Conservation (phyloP, 2,888 invertebrate genomes). For the Tribolium freemani region DNA sequence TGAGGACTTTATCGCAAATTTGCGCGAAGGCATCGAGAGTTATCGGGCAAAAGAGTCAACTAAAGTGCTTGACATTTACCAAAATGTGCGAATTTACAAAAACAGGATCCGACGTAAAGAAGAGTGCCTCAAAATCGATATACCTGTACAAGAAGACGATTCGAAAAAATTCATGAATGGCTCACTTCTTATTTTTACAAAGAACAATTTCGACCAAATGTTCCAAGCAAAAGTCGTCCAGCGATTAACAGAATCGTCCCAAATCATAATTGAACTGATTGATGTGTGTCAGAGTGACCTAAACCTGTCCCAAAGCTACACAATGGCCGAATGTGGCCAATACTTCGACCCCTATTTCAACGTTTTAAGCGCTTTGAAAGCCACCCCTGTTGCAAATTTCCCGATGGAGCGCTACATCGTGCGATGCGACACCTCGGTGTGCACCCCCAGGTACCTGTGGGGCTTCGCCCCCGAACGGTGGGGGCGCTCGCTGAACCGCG, state of each 20-base stretch:
- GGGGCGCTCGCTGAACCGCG: conserved; percentile 67
- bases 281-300: conserved; percentile 70
- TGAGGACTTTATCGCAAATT: conserved; percentile 84
- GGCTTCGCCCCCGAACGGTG: neutral
- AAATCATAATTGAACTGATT: conserved; percentile 68
- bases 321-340: conserved; percentile 83
- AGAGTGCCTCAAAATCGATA: conserved; percentile 53
- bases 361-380: conserved; percentile 78
- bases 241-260: conserved; percentile 70
- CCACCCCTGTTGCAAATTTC: conserved; percentile 71
- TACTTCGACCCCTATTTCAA: conserved; percentile 87
- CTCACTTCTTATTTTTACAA: conserved; percentile 80
- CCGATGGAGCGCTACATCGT: conserved; percentile 81
- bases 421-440: conserved; percentile 64
- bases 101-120: conserved; percentile 16
- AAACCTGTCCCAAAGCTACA: conserved; percentile 66
- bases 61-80: conserved; percentile 46
- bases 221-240: conserved; percentile 78
- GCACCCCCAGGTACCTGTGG: conserved; percentile 65
- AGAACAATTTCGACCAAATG: conserved; percentile 77
- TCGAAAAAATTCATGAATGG: conserved; percentile 79
- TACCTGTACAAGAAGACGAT: conserved; percentile 66
- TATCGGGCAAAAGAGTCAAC: conserved; percentile 38
- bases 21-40: conserved; percentile 75
- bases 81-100: conserved; percentile 24